These are phyloP conservation scores for Onthophagus sagittarius DNA, from an alignment of 2,888 invertebrate species.

Conservation along the genomic window DNA sequence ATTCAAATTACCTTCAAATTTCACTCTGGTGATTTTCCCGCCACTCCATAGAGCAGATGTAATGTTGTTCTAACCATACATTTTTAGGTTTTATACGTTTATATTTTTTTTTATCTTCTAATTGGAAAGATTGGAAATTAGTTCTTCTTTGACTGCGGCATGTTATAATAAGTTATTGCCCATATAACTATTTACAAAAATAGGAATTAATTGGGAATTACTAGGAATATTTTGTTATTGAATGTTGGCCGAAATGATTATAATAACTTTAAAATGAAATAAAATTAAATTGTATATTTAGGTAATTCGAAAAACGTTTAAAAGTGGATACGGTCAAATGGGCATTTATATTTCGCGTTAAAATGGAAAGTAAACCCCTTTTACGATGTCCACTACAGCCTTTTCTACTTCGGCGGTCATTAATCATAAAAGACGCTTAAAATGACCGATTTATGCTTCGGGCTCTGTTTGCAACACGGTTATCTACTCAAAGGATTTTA, in stretches of 20 bases:
- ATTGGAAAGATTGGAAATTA: no score
- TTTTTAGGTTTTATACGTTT: no score
- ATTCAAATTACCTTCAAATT: no score
- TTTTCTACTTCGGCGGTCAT: conserved; percentile 22
- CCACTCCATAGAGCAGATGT: no score
- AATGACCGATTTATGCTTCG: conserved; percentile 23
- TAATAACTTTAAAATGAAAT: not conserved
- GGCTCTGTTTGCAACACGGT: conserved; percentile 11
- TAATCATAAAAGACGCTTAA: conserved; percentile 23
- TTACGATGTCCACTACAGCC: conserved; percentile 19
- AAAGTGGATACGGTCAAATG: not conserved
- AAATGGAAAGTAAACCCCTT: conserved; percentile 1
- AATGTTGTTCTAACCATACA: no score
- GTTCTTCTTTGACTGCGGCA: no score
- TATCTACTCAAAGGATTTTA: conserved; percentile 17
- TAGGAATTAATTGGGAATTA: not conserved
- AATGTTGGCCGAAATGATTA: not conserved
- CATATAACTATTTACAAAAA: no score
- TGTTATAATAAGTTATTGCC: no score
- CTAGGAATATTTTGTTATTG: not conserved
- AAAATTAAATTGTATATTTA: not conserved
- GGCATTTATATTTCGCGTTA: not conserved
- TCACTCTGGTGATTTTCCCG: no score
- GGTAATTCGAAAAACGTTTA: not conserved
- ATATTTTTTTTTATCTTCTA: no score